Conservation (phyloP, 2,113 vertebrate species). For the Brachypteracias leptosomus region DNA sequence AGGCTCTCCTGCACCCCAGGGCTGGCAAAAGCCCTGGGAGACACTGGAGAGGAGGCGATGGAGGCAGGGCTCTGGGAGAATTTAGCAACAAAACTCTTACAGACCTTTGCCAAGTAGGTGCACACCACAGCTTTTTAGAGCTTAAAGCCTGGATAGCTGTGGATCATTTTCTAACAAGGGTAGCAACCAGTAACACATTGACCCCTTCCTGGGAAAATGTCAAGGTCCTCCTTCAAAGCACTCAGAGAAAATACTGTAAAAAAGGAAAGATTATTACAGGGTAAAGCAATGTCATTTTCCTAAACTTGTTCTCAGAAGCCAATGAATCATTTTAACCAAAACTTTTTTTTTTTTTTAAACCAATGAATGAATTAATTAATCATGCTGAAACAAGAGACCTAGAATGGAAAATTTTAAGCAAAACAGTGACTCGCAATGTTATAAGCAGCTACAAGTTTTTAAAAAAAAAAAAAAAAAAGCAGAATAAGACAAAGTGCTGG, state of each 20-base stretch:
- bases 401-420: conserved; percentile 1
- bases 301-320: background rate
- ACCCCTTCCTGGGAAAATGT: background rate
- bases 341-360: background rate
- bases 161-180: background rate
- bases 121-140: background rate
- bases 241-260: background rate
- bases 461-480: background rate
- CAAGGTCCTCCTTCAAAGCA: background rate
- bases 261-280: background rate
- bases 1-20: background rate
- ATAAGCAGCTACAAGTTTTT: background rate
- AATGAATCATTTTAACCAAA: conserved; percentile 3
- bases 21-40: background rate
- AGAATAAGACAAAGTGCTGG: background rate
- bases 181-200: background rate
- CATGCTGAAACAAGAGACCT: background rate
- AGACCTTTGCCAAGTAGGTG: background rate
- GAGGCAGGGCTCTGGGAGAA: background rate
- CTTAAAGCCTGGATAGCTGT: background rate
- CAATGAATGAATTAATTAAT: background rate
- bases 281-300: background rate
- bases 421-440: background rate
- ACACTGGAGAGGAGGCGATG: background rate
- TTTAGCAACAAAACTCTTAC: background rate